Conservation (phyloP, 1,140 invertebrate genomes). For the Aphaenogaster ashmeadi region DNA sequence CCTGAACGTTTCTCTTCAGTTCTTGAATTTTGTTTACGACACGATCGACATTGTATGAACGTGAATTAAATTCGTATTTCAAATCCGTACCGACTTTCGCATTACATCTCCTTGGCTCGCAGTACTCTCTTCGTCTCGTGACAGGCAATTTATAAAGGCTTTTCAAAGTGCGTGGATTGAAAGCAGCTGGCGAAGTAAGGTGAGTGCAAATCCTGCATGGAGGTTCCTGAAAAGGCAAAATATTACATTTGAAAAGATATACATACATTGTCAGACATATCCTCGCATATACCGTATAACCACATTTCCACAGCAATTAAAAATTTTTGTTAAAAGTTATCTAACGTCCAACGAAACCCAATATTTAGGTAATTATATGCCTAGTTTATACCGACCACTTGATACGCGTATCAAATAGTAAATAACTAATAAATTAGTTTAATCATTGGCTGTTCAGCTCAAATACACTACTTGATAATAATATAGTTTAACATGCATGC, state of each 20-base stretch:
- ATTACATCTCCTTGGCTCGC: constrained; percentile 53
- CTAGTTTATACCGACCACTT: too few relatives aligned
- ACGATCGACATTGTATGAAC: constrained; percentile 36
- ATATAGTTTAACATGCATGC: not conserved
- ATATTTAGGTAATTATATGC: not conserved
- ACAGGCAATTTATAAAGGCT: constrained; percentile 30
- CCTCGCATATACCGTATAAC: not conserved
- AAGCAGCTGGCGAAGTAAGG: constrained; percentile 15
- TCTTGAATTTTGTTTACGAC: constrained; percentile 68
- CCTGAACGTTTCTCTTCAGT: constrained; percentile 63
- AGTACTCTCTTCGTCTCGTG: constrained; percentile 24
- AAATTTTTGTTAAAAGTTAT: constrained; percentile 1
- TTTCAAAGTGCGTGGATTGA: constrained; percentile 14
- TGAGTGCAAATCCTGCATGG: constrained; percentile 51
- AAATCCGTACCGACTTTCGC: constrained; percentile 46
- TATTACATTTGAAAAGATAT: constrained; percentile 16
- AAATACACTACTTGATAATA: too few relatives aligned
- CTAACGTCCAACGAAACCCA: not conserved
- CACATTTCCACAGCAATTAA: not conserved
- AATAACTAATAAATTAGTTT: too few relatives aligned
- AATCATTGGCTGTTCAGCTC: too few relatives aligned
- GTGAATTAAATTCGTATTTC: constrained; percentile 7
- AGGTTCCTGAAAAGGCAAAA: constrained; percentile 56
- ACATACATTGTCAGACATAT: not conserved
- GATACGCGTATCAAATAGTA: too few relatives aligned